A percentile compares a stretch with the other conserved stretches of the same genome.
Conservation (phyloP, 2,797 vertebrate species). For the Phaenicophaeus curvirostris region DNA sequence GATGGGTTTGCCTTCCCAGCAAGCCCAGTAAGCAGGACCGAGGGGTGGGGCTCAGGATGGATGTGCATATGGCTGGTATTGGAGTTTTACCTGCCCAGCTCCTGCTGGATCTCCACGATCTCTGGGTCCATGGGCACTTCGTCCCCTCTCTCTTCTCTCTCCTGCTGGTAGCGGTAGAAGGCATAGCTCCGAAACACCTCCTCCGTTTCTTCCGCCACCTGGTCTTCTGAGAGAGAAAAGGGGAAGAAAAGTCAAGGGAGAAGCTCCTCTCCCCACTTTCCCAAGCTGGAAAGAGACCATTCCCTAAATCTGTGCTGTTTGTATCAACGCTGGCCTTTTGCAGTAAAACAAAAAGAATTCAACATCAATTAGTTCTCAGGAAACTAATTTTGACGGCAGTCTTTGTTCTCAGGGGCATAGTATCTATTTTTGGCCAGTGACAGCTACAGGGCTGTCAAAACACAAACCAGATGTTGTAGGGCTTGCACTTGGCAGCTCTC, state of each 20-base stretch:
- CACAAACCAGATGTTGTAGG: not conserved
- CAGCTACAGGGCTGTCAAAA: not conserved
- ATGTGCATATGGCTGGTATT: accelerated
- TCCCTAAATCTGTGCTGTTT: not conserved
- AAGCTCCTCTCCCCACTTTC: not conserved
- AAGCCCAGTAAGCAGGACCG: not conserved
- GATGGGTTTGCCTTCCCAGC: not conserved
- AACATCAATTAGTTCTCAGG: too few relatives aligned
- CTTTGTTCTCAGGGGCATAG: not conserved
- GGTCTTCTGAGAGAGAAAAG: conserved; percentile 63
- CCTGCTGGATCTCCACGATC: conserved; percentile 65
- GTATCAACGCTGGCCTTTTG: not conserved
- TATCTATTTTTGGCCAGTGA: not conserved
- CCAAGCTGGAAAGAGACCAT: not conserved
- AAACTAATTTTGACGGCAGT: not conserved
- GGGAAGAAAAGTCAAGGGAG: not conserved
- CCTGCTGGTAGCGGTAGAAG: conserved; percentile 75
- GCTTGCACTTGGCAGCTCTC: not conserved
- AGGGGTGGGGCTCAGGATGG: not conserved
- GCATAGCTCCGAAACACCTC: conserved; percentile 80
- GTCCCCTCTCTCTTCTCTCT: conserved; percentile 67
- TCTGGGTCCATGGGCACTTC: conserved; percentile 71
- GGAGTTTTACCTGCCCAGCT: conserved; percentile 68
- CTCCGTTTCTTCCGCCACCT: conserved; percentile 73
- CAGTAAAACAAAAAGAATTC: not conserved